Evolutionary conservation across 2,797 vertebrate species (phyloP).

Genomic region (Phaenicophaeus curvirostris): DNA sequence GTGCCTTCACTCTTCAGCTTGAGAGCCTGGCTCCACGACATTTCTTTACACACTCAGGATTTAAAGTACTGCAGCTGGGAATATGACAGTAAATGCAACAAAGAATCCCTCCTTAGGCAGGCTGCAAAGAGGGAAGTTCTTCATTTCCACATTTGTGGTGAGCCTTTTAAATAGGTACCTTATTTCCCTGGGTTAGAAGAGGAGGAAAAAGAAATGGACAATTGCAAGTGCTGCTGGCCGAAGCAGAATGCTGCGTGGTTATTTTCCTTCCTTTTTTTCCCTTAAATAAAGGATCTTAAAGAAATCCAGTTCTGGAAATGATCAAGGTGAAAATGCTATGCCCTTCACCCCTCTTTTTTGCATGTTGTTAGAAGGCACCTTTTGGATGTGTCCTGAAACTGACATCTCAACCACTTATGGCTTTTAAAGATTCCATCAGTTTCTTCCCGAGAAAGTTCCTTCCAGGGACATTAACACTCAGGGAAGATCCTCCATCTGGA

Average conservation of each 20-base stretch:
- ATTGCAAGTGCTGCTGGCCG: neutral
- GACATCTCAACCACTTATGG: neutral
- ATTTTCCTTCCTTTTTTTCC: neutral
- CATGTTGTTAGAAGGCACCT: neutral
- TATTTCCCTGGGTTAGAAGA: neutral
- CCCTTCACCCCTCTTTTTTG: neutral
- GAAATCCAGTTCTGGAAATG: neutral
- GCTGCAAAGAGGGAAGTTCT: neutral
- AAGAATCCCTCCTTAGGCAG: neutral
- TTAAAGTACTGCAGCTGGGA: neutral
- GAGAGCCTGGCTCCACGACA: neutral
- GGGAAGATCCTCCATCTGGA: neutral
- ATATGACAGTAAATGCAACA: neutral
- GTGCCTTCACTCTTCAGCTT: neutral
- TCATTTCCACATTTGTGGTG: fast-evolving
- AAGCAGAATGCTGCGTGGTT: neutral
- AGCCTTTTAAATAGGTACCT: neutral
- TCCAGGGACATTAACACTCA: neutral
- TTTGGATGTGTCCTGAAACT: neutral
- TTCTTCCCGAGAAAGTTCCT: neutral
- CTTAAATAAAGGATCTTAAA: neutral
- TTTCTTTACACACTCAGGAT: neutral
- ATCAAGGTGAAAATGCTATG: neutral
- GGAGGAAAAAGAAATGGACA: neutral
- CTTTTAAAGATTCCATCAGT: neutral